These are phyloP conservation scores for Penaeus indicus DNA, from an alignment of 1,140 invertebrate genomes.

Conservation along the genomic window DNA sequence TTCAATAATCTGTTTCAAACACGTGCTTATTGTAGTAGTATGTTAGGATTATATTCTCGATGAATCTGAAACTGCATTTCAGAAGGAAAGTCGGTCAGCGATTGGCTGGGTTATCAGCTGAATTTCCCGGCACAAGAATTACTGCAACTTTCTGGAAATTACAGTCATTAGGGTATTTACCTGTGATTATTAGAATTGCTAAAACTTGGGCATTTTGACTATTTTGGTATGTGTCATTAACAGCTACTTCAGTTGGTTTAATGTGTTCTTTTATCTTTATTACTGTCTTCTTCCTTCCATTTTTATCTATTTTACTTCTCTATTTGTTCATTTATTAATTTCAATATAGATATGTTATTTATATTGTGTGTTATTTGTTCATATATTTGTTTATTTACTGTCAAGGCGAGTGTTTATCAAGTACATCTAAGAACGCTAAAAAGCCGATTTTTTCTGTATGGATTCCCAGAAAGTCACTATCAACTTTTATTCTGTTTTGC, in stretches of 20 bases:
- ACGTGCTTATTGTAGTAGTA: not conserved
- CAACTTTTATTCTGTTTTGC: too few relatives aligned
- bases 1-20: not conserved
- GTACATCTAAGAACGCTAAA: too few relatives aligned
- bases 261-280: too few relatives aligned
- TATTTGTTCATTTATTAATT: too few relatives aligned
- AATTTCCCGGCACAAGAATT: not conserved
- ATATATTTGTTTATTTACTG: too few relatives aligned
- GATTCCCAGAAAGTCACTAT: not conserved
- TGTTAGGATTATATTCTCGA: not conserved
- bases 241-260: not conserved
- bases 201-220: not conserved
- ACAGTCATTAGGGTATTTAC: not conserved
- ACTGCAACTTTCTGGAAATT: not conserved
- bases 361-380: too few relatives aligned
- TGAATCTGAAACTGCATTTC: not conserved
- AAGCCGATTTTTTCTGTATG: not conserved
- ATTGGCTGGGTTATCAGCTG: not conserved
- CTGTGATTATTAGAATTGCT: not conserved
- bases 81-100: not conserved
- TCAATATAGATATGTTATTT: too few relatives aligned
- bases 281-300: not conserved
- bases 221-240: not conserved
- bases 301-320: too few relatives aligned
- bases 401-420: too few relatives aligned